Evolutionary conservation across 2,113 vertebrate species (phyloP).

Genomic region (Mobula birostris): DNA sequence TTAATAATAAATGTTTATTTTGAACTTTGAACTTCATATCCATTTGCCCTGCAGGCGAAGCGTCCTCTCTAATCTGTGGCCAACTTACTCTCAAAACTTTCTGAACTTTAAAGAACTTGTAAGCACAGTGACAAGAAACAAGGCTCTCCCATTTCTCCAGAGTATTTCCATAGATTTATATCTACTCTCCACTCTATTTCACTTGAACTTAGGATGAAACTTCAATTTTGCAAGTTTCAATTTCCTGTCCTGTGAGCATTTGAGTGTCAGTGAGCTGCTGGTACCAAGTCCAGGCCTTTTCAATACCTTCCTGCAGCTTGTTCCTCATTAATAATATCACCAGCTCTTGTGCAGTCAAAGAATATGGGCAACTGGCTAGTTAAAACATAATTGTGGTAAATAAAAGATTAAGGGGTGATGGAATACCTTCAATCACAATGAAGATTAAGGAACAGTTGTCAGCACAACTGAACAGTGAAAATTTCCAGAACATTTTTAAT

Average conservation of each 20-base stretch:
- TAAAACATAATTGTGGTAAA: slow-evolving; percentile 24
- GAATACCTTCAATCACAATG: not conserved
- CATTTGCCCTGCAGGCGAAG: not conserved
- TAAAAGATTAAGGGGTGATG: not conserved
- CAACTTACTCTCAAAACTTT: not conserved
- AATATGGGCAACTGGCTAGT: slow-evolving; percentile 8
- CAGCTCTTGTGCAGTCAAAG: not conserved
- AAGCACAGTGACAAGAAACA: not conserved
- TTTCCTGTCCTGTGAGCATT: not conserved
- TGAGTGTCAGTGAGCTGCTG: not conserved
- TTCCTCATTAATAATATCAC: slow-evolving; percentile 9
- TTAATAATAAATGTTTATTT: too few species aligned
- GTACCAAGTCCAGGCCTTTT: not conserved
- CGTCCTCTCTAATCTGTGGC: too few species aligned
- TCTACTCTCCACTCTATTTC: too few species aligned
- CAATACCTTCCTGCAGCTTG: not conserved
- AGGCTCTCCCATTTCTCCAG: not conserved
- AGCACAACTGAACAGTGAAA: not conserved
- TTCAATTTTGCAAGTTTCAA: not conserved
- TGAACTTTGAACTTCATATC: too few species aligned
- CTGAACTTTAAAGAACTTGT: not conserved
- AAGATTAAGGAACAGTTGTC: not conserved
- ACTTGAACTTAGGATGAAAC: not conserved
- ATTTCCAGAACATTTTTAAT: not conserved
- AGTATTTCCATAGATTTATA: not conserved